A percentile compares a stretch with the other conserved stretches of the same genome.
phyloP scores from a whole-genome alignment of 2,113 vertebrate genomes.

The Calidris pugnax region DNA sequence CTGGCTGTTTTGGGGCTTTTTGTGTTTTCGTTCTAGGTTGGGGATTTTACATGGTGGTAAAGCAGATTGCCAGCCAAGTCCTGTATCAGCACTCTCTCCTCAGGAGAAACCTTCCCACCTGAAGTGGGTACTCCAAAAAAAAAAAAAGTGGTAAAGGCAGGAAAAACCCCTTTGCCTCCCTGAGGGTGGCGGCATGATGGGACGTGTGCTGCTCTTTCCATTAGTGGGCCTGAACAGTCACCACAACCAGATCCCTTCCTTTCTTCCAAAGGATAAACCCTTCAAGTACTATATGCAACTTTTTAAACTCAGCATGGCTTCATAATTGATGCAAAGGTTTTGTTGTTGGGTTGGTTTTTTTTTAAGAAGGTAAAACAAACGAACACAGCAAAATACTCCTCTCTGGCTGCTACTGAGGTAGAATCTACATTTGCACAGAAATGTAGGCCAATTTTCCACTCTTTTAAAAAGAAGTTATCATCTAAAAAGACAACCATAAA shows the following conservation, averaged over 20 bases:
- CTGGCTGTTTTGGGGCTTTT: neutral
- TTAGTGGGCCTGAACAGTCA: neutral
- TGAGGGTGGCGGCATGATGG: fast-evolving
- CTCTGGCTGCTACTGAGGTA: neutral
- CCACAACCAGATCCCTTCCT: neutral
- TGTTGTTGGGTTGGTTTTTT: neutral
- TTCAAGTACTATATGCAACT: neutral
- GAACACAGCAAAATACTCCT: neutral
- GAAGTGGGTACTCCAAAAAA: neutral
- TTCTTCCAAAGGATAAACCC: neutral
- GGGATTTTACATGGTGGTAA: neutral
- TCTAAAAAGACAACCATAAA: neutral
- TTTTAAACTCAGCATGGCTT: neutral
- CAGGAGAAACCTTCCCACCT: neutral
- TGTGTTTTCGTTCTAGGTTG: neutral
- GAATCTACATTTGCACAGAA: neutral
- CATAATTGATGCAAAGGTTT: neutral
- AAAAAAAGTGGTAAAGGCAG: neutral
- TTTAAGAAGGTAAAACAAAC: neutral
- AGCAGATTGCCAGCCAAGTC: neutral
- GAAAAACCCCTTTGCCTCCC: neutral
- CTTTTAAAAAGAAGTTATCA: neutral
- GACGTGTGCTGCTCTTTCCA: neutral
- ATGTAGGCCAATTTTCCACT: neutral
- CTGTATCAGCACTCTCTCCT: neutral